These are phyloP conservation scores for Wiebesia pumilae DNA, from an alignment of 1,140 invertebrate genomes.

Conservation along the genomic window DNA sequence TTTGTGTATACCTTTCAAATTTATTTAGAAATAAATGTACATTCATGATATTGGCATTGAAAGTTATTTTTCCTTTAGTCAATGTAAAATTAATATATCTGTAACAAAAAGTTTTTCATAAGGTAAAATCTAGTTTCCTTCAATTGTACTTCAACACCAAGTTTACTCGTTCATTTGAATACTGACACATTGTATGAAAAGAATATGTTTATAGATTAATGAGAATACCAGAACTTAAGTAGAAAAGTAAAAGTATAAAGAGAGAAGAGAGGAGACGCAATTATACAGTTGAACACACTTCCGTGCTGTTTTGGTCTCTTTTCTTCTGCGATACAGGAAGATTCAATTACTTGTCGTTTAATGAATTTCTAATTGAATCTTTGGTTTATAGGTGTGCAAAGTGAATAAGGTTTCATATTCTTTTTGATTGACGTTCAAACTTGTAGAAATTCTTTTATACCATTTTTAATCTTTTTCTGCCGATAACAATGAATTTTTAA, in stretches of 20 bases:
- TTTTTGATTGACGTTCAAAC: too few species aligned
- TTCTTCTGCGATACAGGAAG: background rate
- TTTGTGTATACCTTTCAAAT: too few species aligned
- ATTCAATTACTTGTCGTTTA: slow-evolving; percentile 39
- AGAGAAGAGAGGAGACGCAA: background rate
- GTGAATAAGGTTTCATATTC: background rate
- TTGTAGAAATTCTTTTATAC: too few species aligned
- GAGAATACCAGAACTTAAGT: background rate
- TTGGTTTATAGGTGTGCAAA: slow-evolving; percentile 3
- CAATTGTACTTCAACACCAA: background rate
- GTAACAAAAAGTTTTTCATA: too few species aligned
- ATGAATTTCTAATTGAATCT: slow-evolving; percentile 45
- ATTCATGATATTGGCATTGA: too few species aligned
- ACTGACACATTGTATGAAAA: background rate
- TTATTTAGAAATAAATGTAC: too few species aligned
- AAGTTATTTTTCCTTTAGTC: too few species aligned
- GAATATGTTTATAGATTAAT: background rate
- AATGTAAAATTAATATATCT: too few species aligned
- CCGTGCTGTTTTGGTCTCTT: too few species aligned
- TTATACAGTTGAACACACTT: slow-evolving; percentile 41
- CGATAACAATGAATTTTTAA: too few species aligned
- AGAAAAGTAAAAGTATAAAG: background rate
- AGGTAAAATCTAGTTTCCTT: too few species aligned
- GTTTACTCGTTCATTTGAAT: background rate
- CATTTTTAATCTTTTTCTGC: too few species aligned